These are phyloP conservation scores for Chrysomela aeneicollis DNA, from an alignment of 2,888 invertebrate species.

Conservation along the genomic window DNA sequence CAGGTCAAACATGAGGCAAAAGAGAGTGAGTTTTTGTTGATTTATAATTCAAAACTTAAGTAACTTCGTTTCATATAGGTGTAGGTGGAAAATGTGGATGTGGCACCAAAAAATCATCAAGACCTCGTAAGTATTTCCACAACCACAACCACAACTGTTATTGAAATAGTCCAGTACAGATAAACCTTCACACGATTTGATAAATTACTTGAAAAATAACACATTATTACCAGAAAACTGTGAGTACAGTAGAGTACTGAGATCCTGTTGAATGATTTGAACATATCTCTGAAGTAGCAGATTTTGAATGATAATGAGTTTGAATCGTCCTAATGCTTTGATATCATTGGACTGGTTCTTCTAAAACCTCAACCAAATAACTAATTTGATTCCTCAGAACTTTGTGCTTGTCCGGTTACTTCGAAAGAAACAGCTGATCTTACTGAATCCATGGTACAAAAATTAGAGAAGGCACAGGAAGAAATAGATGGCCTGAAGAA, in stretches of 20 bases:
- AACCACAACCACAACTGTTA: not conserved
- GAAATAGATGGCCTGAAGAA: conserved; percentile 38
- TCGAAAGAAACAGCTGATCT: conserved; percentile 26
- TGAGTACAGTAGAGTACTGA: too few species aligned
- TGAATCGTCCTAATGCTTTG: too few species aligned
- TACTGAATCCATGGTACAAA: conserved; percentile 35
- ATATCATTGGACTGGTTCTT: too few species aligned
- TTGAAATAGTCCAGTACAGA: too few species aligned
- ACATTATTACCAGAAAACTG: too few species aligned
- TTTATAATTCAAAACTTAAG: too few species aligned
- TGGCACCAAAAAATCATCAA: not conserved
- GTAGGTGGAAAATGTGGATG: not conserved
- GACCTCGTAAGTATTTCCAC: not conserved
- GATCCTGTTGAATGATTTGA: too few species aligned
- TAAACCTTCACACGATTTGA: too few species aligned
- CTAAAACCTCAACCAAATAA: not conserved
- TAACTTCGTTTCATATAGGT: not conserved
- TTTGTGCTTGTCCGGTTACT: conserved; percentile 38
- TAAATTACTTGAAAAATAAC: too few species aligned
- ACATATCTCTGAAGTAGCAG: too few species aligned
- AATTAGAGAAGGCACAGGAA: conserved; percentile 37
- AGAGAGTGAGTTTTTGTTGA: not conserved
- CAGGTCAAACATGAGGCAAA: not conserved
- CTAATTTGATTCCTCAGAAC: not conserved
- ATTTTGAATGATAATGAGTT: too few species aligned